Percentiles rank a stretch among this genome's conserved stretches.
Conservation (phyloP, 2,113 vertebrate genomes). For the Eonycteris spelaea region DNA sequence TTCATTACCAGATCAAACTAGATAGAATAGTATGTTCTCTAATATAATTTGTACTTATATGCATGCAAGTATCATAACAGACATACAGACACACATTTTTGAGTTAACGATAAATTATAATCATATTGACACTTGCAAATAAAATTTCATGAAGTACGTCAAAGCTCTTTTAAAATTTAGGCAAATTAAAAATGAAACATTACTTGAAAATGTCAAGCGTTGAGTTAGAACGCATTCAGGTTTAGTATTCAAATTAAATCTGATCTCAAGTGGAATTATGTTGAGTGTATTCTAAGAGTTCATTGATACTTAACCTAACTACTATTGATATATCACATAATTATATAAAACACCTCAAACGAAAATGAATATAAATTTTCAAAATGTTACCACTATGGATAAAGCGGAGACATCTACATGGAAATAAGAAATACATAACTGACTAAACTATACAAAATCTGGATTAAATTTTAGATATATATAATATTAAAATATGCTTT, state of each 20-base stretch:
- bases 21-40: background rate
- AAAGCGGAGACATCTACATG: background rate
- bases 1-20: background rate
- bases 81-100: background rate
- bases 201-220: background rate
- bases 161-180: background rate
- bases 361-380: background rate
- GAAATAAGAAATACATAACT: background rate
- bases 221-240: background rate
- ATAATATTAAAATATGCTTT: background rate
- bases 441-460: background rate
- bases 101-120: background rate
- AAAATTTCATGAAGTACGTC: background rate
- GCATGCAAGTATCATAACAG: background rate
- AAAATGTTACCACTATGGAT: background rate
- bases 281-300: background rate
- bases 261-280: background rate
- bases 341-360: background rate
- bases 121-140: background rate
- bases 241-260: slow-evolving; percentile 42
- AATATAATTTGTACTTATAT: background rate
- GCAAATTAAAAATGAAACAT: slow-evolving; percentile 29
- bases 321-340: background rate
- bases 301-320: background rate
- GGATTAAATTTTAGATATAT: background rate